Evolutionary conservation across 1,140 invertebrate species (phyloP), one percentile per base, ranked within the genome.

Genomic region (Rhysida immarginata): DNA sequence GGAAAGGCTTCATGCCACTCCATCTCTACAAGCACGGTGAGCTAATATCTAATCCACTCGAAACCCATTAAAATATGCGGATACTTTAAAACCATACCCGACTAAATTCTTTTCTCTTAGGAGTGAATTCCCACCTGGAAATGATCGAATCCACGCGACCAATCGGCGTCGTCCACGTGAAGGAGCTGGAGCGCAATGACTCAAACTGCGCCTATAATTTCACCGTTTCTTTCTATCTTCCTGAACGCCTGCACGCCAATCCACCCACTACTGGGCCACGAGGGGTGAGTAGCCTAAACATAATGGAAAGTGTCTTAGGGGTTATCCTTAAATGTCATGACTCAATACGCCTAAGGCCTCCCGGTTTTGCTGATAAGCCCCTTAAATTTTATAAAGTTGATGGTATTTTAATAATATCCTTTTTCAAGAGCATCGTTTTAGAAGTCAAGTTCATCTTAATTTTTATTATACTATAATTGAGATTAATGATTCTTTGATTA

Each of bases 1-100:
- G 64, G 64, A 62, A 62, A 52, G 64, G 64, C 2, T 65, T 66
- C 53, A 64, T 66, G 64, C 64, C 64, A 2, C 58, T 66, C 13
- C 64, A 66, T 56, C 54, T 66, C 2, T 66, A 66, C 53, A 66
- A 65, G 55, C 64, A 66, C 27, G 63, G 63, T 66, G 41, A 50
- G 29, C 16, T 16, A 8, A 35, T 16, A 35, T 35, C 16, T 35
- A 35, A 35, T 35, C 29, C 29, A 8, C 16, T 16, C 29, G 16
- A 35, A 35, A 5, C 16, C 16, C 5, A 35, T 8, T 8, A 35
- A 35, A 35, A 35, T n/a, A n/a, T n/a, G n/a, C n/a, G n/a, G n/a
- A n/a, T n/a, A n/a, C n/a, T n/a, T n/a, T n/a, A n/a, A n/a, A n/a
- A n/a, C n/a, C n/a, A n/a, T n/a, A n/a, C n/a, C n/a, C n/a, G n/a